Evolutionary conservation across 2,113 vertebrate species (phyloP), one percentile per base, ranked within the genome.

Genomic region (Oncorhynchus kisutch): DNA sequence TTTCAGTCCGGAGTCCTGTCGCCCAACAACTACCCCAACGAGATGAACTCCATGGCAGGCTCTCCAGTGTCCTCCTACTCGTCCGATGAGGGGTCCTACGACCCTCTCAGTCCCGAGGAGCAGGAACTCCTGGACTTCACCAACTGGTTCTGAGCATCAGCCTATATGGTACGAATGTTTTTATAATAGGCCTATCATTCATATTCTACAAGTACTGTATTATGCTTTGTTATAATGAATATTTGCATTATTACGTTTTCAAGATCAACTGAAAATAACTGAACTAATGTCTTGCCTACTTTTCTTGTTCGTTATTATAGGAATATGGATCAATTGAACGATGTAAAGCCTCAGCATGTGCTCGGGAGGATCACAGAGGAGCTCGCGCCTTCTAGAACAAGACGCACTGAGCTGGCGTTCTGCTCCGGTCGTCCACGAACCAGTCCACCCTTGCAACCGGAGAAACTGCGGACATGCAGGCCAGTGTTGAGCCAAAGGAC

Each of bases 31-130:
- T 97, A 97, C 90, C 92, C 97, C 67, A 94, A 94, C 39, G 97
- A 96, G 87, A 95, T 98, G 96, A 99, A 98, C 96, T 99, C 97
- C 81, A 97, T 98, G 96, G 95, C 97, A 13, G 97, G 96, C 1
- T 99, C 97, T 0, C 96, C 97, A 0, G 96, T 98, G 84, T 99
- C 97, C 13, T 98, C 97, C 27, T 99, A 97, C 86, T 99, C 97
- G 0, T 99, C 97, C 0, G 96, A 98, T 76, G 97, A 99, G 77
- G 96, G 94, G 18, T 97, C 97, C 2, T 97, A 97, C 82, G 96
- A 98, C 76, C 95, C 97, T 0, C 95, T 99, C 66, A 99, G 97
- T 80, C 97, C 97, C 0, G 97, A 99, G 74, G 97, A 99, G 83
- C 97, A 96, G 74, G 97, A 99, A 65, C 96, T 99, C 65, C 94